phyloP scores from a whole-genome alignment of 1,140 invertebrate genomes.

The Cydia pomonella region DNA sequence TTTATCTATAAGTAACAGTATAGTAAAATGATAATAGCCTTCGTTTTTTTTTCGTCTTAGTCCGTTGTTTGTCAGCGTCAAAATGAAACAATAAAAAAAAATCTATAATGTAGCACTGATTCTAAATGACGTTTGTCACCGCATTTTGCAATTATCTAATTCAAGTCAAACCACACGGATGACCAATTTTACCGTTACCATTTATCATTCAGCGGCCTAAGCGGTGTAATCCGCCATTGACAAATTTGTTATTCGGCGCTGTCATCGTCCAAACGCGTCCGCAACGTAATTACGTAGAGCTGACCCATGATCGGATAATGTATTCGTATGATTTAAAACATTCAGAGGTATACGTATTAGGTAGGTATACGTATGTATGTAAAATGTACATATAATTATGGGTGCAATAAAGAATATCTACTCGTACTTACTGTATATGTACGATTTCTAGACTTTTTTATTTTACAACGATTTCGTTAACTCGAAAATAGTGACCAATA shows the following conservation, averaged over 20 bases:
- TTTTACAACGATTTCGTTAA: too few relatives aligned
- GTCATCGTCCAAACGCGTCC: background rate
- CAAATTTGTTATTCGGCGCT: slow-evolving; percentile 16
- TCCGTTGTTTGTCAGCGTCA: too few relatives aligned
- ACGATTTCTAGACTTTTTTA: too few relatives aligned
- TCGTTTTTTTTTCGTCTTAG: too few relatives aligned
- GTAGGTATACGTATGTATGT: too few relatives aligned
- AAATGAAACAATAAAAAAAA: background rate
- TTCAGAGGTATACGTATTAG: too few relatives aligned
- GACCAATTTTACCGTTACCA: background rate
- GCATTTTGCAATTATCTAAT: background rate
- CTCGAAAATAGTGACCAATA: too few relatives aligned
- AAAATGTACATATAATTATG: too few relatives aligned
- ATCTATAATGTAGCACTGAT: background rate
- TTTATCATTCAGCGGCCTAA: background rate
- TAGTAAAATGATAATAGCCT: too few relatives aligned
- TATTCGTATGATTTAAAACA: slow-evolving; percentile 9
- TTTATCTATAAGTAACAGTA: too few relatives aligned
- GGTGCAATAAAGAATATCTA: too few relatives aligned
- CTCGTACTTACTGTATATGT: too few relatives aligned
- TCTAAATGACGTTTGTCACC: background rate
- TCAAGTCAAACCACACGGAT: slow-evolving; percentile 3
- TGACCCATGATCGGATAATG: background rate
- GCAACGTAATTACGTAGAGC: background rate
- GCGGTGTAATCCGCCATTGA: slow-evolving; percentile 18